Evolutionary conservation across 2,113 vertebrate species (phyloP).

Genomic region (Parus major): DNA sequence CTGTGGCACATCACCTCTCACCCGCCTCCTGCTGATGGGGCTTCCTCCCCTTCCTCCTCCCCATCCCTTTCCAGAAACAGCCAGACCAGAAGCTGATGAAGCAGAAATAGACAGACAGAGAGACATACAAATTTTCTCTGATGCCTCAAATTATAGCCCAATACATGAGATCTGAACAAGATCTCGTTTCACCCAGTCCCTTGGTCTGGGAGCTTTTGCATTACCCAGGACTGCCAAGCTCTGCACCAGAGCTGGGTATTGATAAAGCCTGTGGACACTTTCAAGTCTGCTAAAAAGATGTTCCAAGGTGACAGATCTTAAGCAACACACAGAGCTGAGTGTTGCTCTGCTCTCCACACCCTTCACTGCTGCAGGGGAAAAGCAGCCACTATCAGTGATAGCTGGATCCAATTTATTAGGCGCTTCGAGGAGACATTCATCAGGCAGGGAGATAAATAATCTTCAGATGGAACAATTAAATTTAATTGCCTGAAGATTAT

Average conservation of each 20-base stretch:
- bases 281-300: slow-evolving; percentile 60
- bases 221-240: neutral
- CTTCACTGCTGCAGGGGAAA: neutral
- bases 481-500: slow-evolving; percentile 73
- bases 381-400: slow-evolving; percentile 54
- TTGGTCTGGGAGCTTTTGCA: neutral
- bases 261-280: slow-evolving; percentile 19
- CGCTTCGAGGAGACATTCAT: slow-evolving; percentile 63
- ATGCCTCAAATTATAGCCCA: neutral
- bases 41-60: neutral
- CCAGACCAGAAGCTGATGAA: neutral
- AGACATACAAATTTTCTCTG: neutral
- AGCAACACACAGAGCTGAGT: slow-evolving; percentile 22
- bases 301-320: slow-evolving; percentile 60
- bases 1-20: neutral
- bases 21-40: accelerated
- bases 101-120: neutral
- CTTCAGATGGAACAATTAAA: slow-evolving; percentile 75
- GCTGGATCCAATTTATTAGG: slow-evolving; percentile 73
- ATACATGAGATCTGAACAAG: neutral
- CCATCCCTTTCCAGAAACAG: neutral
- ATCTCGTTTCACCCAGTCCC: neutral
- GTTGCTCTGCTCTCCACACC: slow-evolving; percentile 52
- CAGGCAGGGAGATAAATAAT: slow-evolving; percentile 73
- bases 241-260: neutral